These are phyloP conservation scores for Phanerotoma sp. DNA, from an alignment of 2,888 invertebrate species.

Conservation along the genomic window DNA sequence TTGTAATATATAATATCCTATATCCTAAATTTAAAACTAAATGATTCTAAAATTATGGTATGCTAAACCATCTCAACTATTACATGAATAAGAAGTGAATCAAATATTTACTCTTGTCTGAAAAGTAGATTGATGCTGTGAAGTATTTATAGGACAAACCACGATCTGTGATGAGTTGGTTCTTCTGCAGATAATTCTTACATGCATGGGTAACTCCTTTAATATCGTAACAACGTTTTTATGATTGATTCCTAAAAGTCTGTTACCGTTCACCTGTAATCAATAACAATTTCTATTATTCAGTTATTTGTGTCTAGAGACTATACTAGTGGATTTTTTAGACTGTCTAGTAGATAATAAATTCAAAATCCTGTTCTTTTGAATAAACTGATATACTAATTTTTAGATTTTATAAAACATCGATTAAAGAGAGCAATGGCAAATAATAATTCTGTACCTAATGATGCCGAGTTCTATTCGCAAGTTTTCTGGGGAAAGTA, in stretches of 20 bases:
- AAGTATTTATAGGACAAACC: conserved; percentile 66
- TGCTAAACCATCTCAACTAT: background rate
- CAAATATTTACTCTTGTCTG: conserved; percentile 65
- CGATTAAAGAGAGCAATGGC: too few species aligned
- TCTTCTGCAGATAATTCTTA: conserved; percentile 88
- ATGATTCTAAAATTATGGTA: too few species aligned
- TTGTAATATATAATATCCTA: too few species aligned
- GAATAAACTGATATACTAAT: too few species aligned
- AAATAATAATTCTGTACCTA: too few species aligned
- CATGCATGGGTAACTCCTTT: conserved; percentile 87
- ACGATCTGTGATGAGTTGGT: conserved; percentile 61
- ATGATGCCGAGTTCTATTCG: too few species aligned
- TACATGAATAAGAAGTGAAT: background rate
- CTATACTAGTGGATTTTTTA: background rate
- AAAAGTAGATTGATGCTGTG: conserved; percentile 67
- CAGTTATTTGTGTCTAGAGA: background rate
- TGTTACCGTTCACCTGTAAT: conserved; percentile 84
- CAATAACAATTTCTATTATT: too few species aligned
- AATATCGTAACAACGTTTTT: conserved; percentile 95
- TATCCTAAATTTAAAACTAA: too few species aligned
- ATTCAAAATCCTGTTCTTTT: too few species aligned
- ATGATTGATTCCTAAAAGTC: conserved; percentile 89
- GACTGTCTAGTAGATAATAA: conserved; percentile 9
- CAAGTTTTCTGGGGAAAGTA: too few species aligned
- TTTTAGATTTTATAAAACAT: too few species aligned